Percentiles rank a stretch among this genome's conserved stretches.
These are phyloP conservation scores for Pangasius krempfi DNA, from an alignment of 2,797 vertebrate species.

Conservation along the genomic window DNA sequence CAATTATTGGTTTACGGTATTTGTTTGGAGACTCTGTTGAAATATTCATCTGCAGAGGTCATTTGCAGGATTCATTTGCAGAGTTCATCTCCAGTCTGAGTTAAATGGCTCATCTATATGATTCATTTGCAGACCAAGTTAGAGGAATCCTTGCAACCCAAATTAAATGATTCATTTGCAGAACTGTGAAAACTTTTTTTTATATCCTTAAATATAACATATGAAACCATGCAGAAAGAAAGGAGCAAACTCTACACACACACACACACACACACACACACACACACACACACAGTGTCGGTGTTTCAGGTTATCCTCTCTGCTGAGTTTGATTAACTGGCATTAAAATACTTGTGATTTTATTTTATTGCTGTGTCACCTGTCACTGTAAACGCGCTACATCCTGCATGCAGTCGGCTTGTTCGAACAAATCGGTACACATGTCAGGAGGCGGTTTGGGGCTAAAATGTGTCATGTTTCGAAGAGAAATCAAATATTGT, in stretches of 20 bases:
- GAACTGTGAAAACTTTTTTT: background rate
- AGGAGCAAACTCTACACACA: background rate
- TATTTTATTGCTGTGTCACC: background rate
- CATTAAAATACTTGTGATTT: background rate
- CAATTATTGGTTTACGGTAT: background rate
- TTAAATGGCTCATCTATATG: background rate
- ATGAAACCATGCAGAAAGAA: background rate
- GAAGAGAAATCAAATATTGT: conserved; percentile 21
- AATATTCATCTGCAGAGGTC: background rate
- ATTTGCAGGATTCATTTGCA: background rate
- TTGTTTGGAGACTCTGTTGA: background rate
- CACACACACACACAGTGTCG: background rate
- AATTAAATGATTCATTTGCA: background rate
- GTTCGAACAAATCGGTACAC: conserved; percentile 15
- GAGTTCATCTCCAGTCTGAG: background rate
- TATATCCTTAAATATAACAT: background rate
- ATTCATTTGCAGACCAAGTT: background rate
- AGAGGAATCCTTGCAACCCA: too few species aligned
- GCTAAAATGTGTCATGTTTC: background rate
- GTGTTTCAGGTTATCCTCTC: background rate
- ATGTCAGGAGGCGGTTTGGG: background rate
- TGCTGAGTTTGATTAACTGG: background rate
- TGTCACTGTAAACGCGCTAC: background rate
- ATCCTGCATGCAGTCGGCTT: background rate
- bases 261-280: conserved; percentile 13